Base-by-base conservation (phyloP, 2,797 vertebrate genomes). In the Mormyrops attenuatus region DNA sequence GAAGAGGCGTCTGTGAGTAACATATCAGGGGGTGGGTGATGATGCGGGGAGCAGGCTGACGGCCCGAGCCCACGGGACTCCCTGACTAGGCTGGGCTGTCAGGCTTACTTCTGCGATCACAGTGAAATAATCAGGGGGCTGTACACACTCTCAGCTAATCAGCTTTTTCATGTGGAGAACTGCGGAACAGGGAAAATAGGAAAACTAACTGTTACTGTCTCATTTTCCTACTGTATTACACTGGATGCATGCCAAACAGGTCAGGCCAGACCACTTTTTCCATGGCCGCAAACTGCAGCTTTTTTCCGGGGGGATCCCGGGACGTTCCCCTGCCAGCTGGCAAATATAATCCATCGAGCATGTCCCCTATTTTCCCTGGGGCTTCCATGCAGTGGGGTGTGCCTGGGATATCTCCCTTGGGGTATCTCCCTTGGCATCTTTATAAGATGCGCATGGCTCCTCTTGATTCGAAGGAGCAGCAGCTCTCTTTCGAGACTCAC, bases 81-180 rank as follows among this genome's bases (percentile, higher is more conserved):
- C 87, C 57, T 49, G 57, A 66, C 38, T 66, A 44, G 50, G 55
- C n/a, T 17, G 57, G 57, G 87, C 13, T 88, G 57, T 30, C 41
- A 88, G 38, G 41, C 53, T 41, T 26, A 34, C 55, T 63, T 60
- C 86, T 88, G 86, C 26, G 34, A 57, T 60, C 57, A 44, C 57
- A 49, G 38, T 11, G 57, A 22, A 66, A 47, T 38, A 63, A 87
- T 52, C 49, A 55, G 52, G 49, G 22, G 26, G 11, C 26, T 34
- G 22, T 4, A 87, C 5, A 15, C 52, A 20, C 52, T 34, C 85
- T 53, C 30, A 22, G 52, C 49, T 87, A 87, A 87, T 57, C 85
- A 87, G 50, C 85, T 87, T 87, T 87, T 87, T 57, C 57, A 87
- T 87, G 85, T 73, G 66, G 30, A 15, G 52, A 87, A 34, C 4